phyloP scores from a whole-genome alignment of 2,797 vertebrate genomes.

The Phoeniculus purpureus region DNA sequence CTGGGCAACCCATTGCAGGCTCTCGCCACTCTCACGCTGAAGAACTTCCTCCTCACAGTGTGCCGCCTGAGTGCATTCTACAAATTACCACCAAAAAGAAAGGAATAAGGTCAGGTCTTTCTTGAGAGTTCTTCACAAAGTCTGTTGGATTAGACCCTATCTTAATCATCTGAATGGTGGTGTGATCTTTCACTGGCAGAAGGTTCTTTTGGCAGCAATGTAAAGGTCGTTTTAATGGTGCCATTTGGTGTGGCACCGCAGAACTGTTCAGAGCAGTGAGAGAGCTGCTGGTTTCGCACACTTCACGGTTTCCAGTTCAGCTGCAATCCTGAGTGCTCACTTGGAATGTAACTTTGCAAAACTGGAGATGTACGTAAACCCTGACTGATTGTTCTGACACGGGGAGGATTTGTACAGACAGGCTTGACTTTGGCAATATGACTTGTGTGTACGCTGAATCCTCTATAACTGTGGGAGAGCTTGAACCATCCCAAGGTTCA shows the following conservation, averaged over 20 bases:
- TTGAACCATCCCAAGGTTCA: neutral
- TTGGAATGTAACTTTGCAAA: neutral
- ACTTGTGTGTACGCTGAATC: neutral
- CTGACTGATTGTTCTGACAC: neutral
- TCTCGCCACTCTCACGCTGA: too few relatives aligned
- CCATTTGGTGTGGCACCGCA: too few relatives aligned
- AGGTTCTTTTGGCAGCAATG: neutral
- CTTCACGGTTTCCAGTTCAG: neutral
- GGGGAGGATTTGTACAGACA: neutral
- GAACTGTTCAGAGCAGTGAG: neutral
- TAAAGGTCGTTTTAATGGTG: neutral
- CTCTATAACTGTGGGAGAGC: neutral
- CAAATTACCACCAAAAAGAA: neutral
- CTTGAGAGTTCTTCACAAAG: fast-evolving
- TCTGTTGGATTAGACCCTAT: neutral
- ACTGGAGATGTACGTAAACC: neutral
- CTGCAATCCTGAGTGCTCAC: neutral
- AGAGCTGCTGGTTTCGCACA: neutral
- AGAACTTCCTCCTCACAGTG: too few relatives aligned
- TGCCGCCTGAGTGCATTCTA: neutral
- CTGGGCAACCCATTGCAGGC: too few relatives aligned
- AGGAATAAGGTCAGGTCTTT: neutral
- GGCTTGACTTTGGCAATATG: neutral
- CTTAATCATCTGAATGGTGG: neutral
- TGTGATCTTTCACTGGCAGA: neutral